phyloP scores from a whole-genome alignment of 1,140 invertebrate genomes.

The Lordiphosa clarofinis region DNA sequence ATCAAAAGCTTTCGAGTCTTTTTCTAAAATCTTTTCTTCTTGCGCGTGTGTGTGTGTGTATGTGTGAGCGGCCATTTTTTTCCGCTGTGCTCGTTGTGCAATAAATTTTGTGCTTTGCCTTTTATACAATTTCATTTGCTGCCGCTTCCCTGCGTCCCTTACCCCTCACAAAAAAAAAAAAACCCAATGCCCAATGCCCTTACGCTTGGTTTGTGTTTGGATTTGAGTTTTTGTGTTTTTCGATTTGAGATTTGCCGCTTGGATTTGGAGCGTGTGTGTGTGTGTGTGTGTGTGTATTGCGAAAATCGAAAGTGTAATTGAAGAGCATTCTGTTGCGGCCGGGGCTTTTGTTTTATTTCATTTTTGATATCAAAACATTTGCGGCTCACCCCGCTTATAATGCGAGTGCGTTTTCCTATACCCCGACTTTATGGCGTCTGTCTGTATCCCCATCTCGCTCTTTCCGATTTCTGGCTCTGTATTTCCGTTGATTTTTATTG shows the following conservation, averaged over 20 bases:
- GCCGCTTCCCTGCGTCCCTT: slow-evolving; percentile 20
- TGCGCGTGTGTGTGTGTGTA: slow-evolving; percentile 12
- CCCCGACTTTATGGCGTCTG: slow-evolving; percentile 40
- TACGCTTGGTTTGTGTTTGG: slow-evolving; percentile 67
- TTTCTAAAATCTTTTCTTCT: not conserved
- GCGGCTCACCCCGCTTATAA: slow-evolving; percentile 44
- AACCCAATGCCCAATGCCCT: slow-evolving; percentile 30
- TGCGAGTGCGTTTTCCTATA: slow-evolving; percentile 9
- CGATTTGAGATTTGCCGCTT: slow-evolving; percentile 70
- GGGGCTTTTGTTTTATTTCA: slow-evolving; percentile 74
- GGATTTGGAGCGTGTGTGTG: slow-evolving; percentile 51
- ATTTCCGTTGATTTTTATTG: slow-evolving; percentile 70
- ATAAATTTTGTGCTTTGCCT: slow-evolving; percentile 74
- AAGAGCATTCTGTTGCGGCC: slow-evolving; percentile 67
- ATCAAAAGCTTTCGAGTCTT: slow-evolving; percentile 17
- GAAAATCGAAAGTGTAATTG: slow-evolving; percentile 76
- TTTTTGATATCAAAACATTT: slow-evolving; percentile 77
- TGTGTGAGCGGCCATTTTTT: slow-evolving; percentile 51
- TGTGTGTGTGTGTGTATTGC: slow-evolving; percentile 38
- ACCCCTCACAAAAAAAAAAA: not conserved
- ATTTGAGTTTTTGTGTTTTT: slow-evolving; percentile 69
- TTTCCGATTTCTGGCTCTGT: slow-evolving; percentile 14
- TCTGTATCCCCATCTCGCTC: slow-evolving; percentile 27
- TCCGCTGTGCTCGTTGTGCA: slow-evolving; percentile 52
- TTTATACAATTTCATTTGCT: slow-evolving; percentile 77